Evolutionary conservation across 2,113 vertebrate genomes (phyloP).

Genomic region (Myotis yumanensis): DNA sequence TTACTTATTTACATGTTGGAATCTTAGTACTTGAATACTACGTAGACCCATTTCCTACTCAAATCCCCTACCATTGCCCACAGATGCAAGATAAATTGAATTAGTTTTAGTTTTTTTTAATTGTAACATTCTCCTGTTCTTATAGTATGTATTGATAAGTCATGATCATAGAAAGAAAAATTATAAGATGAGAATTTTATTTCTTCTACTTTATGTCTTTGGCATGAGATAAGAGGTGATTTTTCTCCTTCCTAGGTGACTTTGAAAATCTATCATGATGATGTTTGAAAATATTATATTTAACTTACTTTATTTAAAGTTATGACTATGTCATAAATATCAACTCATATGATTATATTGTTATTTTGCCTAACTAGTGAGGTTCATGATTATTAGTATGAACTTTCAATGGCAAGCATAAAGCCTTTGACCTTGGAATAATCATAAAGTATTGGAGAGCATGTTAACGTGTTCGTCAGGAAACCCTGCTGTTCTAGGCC

Average conservation of each 20-base stretch:
- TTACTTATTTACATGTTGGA: not conserved
- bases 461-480: not conserved
- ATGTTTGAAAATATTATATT: not conserved
- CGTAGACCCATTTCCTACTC: not conserved
- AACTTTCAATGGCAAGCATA: not conserved
- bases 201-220: not conserved
- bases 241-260: not conserved
- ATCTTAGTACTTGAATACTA: not conserved
- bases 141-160: not conserved
- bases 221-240: not conserved
- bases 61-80: rapidly evolving
- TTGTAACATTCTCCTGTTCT: not conserved
- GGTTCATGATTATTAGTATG: not conserved
- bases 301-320: not conserved
- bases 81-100: not conserved
- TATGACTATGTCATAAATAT: not conserved
- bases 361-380: not conserved
- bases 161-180: not conserved
- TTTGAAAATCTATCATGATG: not conserved
- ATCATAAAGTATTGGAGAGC: not conserved
- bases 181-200: not conserved
- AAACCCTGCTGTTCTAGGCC: not conserved
- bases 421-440: not conserved
- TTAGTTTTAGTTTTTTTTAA: not conserved
- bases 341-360: not conserved